Conservation (phyloP, 2,797 vertebrate species). For the Euthynnus affinis region DNA sequence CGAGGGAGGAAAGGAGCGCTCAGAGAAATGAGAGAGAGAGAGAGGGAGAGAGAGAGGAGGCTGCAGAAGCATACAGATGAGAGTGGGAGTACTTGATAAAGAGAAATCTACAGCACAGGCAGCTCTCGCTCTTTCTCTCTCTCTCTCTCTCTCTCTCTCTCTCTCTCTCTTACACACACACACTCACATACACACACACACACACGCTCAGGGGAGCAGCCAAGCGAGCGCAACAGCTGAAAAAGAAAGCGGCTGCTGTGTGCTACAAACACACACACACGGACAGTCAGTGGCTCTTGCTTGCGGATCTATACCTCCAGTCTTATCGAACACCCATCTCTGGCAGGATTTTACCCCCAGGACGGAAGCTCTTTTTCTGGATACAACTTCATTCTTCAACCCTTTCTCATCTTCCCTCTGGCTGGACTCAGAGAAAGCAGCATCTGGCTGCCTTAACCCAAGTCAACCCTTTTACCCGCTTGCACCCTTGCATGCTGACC, state of each 20-base stretch:
- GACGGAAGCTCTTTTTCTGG: constrained; percentile 74
- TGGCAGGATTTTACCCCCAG: constrained; percentile 76
- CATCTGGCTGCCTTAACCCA: constrained; percentile 50
- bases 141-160: constrained; percentile 74
- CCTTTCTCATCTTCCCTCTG: constrained; percentile 29
- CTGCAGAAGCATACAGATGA: constrained; percentile 98
- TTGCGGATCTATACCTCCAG: constrained; percentile 78
- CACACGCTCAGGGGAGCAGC: constrained; percentile 64
- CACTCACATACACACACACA: constrained; percentile 12
- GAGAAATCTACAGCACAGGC: constrained; percentile 94
- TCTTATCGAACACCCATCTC: constrained; percentile 58
- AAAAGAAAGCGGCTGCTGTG: constrained; percentile 69
- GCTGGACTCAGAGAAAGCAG: constrained; percentile 65
- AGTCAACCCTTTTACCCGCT: constrained; percentile 40
- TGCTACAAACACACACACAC: constrained; percentile 52
- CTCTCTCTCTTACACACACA: constrained; percentile 30
- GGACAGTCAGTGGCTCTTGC: constrained; percentile 47
- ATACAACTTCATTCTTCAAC: constrained; percentile 75
- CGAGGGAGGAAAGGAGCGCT: constrained; percentile 53
- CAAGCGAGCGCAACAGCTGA: constrained; percentile 85
- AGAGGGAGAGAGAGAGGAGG: constrained; percentile 88
- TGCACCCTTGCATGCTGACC: constrained; percentile 68
- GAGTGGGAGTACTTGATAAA: constrained; percentile 99
- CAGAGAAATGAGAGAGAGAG: constrained; percentile 50
- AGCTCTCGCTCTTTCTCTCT: constrained; percentile 86